These are phyloP conservation scores for Calliopum simillimum DNA, from an alignment of 2,888 invertebrate species.

Conservation along the genomic window DNA sequence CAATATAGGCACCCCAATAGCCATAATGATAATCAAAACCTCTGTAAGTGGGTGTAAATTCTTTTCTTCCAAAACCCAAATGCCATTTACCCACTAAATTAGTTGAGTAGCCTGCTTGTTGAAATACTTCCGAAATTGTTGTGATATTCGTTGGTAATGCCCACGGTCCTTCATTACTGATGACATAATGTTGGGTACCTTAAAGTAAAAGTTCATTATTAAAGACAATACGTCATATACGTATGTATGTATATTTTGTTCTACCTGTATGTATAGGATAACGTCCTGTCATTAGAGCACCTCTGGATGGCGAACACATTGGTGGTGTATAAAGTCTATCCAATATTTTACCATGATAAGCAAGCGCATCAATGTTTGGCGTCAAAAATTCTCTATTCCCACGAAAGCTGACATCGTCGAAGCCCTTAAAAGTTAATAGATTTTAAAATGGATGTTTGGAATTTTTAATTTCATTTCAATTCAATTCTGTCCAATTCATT, in stretches of 20 bases:
- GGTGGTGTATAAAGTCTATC: conserved; percentile 85
- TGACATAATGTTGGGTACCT: conserved; percentile 81
- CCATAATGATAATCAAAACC: conserved; percentile 88
- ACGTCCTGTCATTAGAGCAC: conserved; percentile 85
- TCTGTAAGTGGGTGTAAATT: conserved; percentile 75
- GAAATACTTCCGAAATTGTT: conserved; percentile 76
- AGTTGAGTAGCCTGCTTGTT: conserved; percentile 81
- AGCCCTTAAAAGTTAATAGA: conserved; percentile 74
- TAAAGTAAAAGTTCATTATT: background rate
- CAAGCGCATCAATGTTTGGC: conserved; percentile 89
- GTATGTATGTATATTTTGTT: background rate
- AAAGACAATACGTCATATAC: background rate
- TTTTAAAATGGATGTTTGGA: conserved; percentile 45
- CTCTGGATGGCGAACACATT: conserved; percentile 86
- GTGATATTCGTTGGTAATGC: conserved; percentile 77
- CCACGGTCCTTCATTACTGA: conserved; percentile 76
- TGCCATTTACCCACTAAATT: conserved; percentile 94
- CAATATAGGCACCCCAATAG: conserved; percentile 84
- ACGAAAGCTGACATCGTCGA: conserved; percentile 92
- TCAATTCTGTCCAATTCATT: too few relatives aligned
- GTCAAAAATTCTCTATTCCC: conserved; percentile 89
- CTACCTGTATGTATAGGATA: conserved; percentile 85
- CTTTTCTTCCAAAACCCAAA: conserved; percentile 78
- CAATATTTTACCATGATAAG: conserved; percentile 85
- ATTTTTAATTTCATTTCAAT: too few relatives aligned